Conservation (phyloP, 1,140 invertebrate species). For the Melitaea cinxia region DNA sequence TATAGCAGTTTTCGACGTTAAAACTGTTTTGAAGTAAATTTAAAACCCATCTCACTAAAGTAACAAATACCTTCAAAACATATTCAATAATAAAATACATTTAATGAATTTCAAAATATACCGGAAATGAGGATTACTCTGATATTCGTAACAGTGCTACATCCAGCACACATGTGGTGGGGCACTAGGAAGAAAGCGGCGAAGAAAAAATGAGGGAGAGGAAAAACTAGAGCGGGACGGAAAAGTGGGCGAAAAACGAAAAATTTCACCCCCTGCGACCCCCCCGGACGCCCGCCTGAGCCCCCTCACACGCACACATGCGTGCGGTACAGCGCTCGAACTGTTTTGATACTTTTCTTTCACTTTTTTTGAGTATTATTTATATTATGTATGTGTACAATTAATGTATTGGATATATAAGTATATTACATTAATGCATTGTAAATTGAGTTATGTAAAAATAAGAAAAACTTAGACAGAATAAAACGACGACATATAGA, state of each 20-base stretch:
- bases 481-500: too few relatives aligned
- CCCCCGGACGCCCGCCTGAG: slow-evolving; percentile 41
- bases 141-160: slow-evolving; percentile 44
- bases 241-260: slow-evolving; percentile 81
- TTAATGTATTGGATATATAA: too few relatives aligned
- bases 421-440: too few relatives aligned
- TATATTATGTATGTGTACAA: not conserved
- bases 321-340: slow-evolving; percentile 34
- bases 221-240: slow-evolving; percentile 81
- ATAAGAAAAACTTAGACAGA: too few relatives aligned
- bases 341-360: slow-evolving; percentile 58
- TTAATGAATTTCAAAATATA: slow-evolving; percentile 2
- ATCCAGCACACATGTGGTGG: slow-evolving; percentile 78
- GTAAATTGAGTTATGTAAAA: too few relatives aligned
- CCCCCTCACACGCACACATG: slow-evolving; percentile 68
- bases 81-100: too few relatives aligned
- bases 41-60: too few relatives aligned
- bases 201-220: slow-evolving; percentile 81
- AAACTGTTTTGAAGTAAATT: too few relatives aligned
- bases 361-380: slow-evolving; percentile 39
- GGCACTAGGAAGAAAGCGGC: slow-evolving; percentile 78
- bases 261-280: slow-evolving; percentile 68
- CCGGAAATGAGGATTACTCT: slow-evolving; percentile 62
- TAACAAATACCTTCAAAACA: too few relatives aligned
- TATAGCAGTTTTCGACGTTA: too few relatives aligned